phyloP scores from a whole-genome alignment of 2,113 vertebrate genomes.

The Urocynchramus pylzowi region DNA sequence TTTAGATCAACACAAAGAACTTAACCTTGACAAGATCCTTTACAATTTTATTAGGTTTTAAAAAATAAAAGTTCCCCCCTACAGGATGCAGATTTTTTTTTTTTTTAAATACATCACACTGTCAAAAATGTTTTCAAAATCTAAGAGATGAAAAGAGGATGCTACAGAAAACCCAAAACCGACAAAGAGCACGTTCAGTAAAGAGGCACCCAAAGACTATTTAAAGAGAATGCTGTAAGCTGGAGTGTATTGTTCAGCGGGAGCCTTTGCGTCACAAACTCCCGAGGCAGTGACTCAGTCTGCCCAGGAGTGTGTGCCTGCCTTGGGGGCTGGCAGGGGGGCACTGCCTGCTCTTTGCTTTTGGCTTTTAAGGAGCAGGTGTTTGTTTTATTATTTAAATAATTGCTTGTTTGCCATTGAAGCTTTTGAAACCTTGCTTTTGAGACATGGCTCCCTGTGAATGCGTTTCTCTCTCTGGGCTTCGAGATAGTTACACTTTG shows the following conservation, averaged over 20 bases:
- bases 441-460: not conserved
- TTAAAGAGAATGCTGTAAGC: not conserved
- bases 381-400: constrained; percentile 32
- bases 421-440: not conserved
- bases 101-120: not conserved
- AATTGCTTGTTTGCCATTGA: not conserved
- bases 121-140: not conserved
- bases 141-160: constrained; percentile 6
- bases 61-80: not conserved
- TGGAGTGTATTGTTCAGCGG: not conserved
- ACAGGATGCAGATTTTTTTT: not conserved
- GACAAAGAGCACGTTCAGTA: not conserved
- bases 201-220: not conserved
- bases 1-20: constrained; percentile 5
- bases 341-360: not conserved
- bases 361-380: constrained; percentile 8
- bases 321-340: not conserved
- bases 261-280: not conserved
- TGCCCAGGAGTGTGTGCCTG: not conserved
- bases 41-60: not conserved
- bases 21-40: constrained; percentile 4
- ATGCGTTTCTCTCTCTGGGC: not conserved
- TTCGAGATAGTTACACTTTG: not conserved
- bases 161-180: not conserved
- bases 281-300: not conserved